Evolutionary conservation across 37 sponge, comb jelly and placozoan species (phyloP), one percentile per base, ranked within the genome.

Genomic region (Agelas oroides): DNA sequence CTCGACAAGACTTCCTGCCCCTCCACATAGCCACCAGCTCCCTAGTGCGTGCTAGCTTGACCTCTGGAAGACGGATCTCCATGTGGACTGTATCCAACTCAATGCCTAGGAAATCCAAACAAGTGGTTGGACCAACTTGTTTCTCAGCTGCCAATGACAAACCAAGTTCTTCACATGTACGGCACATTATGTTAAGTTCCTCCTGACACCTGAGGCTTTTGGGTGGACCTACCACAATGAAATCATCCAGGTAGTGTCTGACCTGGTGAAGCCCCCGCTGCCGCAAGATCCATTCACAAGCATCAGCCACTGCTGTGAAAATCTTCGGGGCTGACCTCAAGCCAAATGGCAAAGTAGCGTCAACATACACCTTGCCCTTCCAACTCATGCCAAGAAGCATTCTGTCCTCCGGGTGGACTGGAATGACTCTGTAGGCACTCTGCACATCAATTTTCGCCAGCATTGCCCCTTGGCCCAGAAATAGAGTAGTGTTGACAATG

Each of bases 381-480:
- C 35, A 70, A 19, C 30, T 18, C 61, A 75, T 28, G 13, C 76
- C 85, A 34, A 84, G 65, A 19, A 84, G 64, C 30, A 25, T 21
- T 25, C 46, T 24, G 76, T 74, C 75, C 5, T 58, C 76, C 15
- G 65, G 75, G 59, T 84, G 75, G 39, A 84, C 66, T 11, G 85
- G 85, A 15, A 84, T 36, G 25, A 74, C 19, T 23, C 85, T 56
- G 72, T 61, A 84, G 16, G 85, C 85, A 21, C n/a, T 28, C 30
- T 74, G 33, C 27, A 84, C 21, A 61, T 84, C 85, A 28, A 75
- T 14, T 60, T 84, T 84, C 21, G 71, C 71, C 71, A 70, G 30
- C 6, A 37, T 21, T 21, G 71, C 41, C 21, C 71, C 71, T 37
- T 28, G 20, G 30, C 71, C 71, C 17, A 32, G 12, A 13, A 21